Evolutionary conservation across 2,888 invertebrate genomes (phyloP), one percentile per base, ranked within the genome.

Genomic region (Lampropteryx suffumata): DNA sequence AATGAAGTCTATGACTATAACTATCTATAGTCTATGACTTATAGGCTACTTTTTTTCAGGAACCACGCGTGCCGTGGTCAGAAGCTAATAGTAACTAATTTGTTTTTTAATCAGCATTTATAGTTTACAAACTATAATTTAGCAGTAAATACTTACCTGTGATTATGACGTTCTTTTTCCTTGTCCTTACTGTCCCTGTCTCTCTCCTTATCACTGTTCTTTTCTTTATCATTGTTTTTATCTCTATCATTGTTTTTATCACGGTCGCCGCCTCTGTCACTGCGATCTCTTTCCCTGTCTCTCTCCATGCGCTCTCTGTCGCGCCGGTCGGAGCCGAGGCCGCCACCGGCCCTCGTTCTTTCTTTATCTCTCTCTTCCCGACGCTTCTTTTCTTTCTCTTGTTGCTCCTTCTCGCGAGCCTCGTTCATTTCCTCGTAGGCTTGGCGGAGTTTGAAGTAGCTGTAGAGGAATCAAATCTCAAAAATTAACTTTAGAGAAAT

Each of bases 391-490:
- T 90, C 90, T 64, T 92, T 92, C 61, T 91, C 91, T 59, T 94
- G 93, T 36, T 92, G 91, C 40, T 93, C 92, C 49, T 91, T 91
- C 59, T 93, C 92, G 0, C 93, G 90, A 6, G 91, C 85, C 32
- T 91, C 87, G 32, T 92, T 91, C 82, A 94, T 92, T 73, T 94
- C 94, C 43, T 94, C 93, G 12, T 93, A 93, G 0, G 94, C 94
- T 72, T 92, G 92, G 44, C 94, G 93, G 48, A 94, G 80, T 70
- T 93, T 92, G 49, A 93, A 94, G 66, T 94, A 94, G 1, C 92
- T 92, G 62, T 14, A 67, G 36, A 37, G 24, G n/a, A 12, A 8
- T 4, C n/a, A 27, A 41, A n/a, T n/a, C n/a, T n/a, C n/a, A n/a
- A 30, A 30, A 30, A 30, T 11, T 12, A 27, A 3, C 17, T 17